phyloP scores from a whole-genome alignment of 2,113 vertebrate species.

The Xyrauchen texanus region DNA sequence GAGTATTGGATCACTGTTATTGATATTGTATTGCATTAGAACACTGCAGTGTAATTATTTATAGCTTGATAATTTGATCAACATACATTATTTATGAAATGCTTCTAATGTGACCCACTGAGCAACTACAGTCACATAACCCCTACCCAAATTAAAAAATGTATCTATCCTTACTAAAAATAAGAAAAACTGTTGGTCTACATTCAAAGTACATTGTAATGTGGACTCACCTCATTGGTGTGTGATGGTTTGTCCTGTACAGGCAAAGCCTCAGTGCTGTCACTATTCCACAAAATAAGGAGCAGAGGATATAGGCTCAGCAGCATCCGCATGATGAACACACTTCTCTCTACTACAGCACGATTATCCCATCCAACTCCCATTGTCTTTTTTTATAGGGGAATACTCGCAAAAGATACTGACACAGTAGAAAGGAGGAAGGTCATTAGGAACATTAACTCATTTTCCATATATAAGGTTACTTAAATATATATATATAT shows the following conservation, averaged over 20 bases:
- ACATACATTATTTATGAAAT: too few relatives aligned
- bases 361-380: conserved; percentile 14
- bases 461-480: too few relatives aligned
- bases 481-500: too few relatives aligned
- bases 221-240: conserved; percentile 60
- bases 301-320: conserved; percentile 59
- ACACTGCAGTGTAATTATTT: neutral
- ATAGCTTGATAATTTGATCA: too few relatives aligned
- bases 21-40: conserved; percentile 3
- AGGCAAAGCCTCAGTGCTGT: conserved; percentile 23
- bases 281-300: conserved; percentile 42
- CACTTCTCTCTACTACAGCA: conserved; percentile 7
- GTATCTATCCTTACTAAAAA: too few relatives aligned
- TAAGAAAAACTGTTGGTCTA: too few relatives aligned
- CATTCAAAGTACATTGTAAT: neutral
- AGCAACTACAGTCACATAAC: neutral
- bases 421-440: conserved; percentile 20
- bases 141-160: too few relatives aligned
- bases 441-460: conserved; percentile 38
- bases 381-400: conserved; percentile 46
- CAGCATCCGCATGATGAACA: conserved; percentile 42
- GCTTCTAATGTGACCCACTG: too few relatives aligned
- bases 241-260: conserved; percentile 46
- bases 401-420: conserved; percentile 21
- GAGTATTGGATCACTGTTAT: neutral